Percentiles rank a stretch among this genome's conserved stretches.
phyloP scores from a whole-genome alignment of 2,888 invertebrate species.

The Rosalia funebris region DNA sequence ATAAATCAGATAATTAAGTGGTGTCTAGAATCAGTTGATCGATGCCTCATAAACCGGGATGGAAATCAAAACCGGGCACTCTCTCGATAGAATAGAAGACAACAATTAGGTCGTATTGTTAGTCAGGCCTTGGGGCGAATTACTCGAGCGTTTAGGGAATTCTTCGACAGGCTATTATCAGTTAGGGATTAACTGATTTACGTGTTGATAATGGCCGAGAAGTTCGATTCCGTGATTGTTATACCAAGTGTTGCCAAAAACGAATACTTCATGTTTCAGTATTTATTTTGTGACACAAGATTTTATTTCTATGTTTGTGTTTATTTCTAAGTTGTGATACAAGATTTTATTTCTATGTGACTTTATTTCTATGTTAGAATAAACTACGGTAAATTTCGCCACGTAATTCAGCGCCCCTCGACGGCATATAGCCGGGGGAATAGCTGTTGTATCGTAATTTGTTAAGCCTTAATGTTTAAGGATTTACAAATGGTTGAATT shows the following conservation, averaged over 20 bases:
- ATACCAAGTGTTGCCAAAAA: background rate
- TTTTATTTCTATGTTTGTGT: too few relatives aligned
- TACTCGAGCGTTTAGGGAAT: conserved; percentile 23
- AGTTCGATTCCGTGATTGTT: background rate
- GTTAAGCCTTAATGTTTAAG: too few relatives aligned
- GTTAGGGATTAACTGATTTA: conserved; percentile 26
- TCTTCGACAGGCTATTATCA: conserved; percentile 26
- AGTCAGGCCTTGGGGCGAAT: conserved; percentile 10
- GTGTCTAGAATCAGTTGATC: background rate
- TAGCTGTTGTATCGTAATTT: too few relatives aligned
- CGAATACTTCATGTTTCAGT: too few relatives aligned
- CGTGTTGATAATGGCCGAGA: conserved; percentile 6
- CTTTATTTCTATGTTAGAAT: too few relatives aligned
- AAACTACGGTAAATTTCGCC: too few relatives aligned
- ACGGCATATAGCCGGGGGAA: too few relatives aligned
- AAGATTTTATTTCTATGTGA: too few relatives aligned
- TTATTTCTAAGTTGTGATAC: too few relatives aligned
- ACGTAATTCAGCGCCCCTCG: too few relatives aligned
- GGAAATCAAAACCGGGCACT: background rate
- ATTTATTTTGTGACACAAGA: too few relatives aligned
- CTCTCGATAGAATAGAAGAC: conserved; percentile 3
- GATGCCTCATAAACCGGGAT: background rate
- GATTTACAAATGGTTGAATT: too few relatives aligned
- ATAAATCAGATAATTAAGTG: background rate
- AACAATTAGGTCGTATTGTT: conserved; percentile 22